Conservation (phyloP, 53 echinoderm and acorn worm species). For the Patiria pectinifera region DNA sequence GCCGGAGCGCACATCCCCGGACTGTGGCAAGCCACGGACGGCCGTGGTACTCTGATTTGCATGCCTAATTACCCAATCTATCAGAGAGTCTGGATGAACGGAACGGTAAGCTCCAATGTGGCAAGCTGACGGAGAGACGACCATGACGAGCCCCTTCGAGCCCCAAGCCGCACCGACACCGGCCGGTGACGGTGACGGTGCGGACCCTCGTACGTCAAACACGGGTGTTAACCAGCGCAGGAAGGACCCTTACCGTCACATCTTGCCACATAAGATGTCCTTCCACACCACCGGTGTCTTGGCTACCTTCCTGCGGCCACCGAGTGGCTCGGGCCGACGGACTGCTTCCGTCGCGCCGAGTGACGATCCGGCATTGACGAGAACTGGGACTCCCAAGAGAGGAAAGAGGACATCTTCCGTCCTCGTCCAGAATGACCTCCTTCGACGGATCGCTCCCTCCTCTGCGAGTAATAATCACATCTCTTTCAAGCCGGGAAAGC, state of each 20-base stretch:
- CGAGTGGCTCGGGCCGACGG: background rate
- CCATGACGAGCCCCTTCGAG: background rate
- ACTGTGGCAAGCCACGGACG: too few species aligned
- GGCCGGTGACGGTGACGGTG: background rate
- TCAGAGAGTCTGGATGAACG: too few species aligned
- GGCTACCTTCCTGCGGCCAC: background rate
- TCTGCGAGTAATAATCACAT: background rate
- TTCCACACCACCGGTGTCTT: background rate
- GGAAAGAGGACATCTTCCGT: background rate
- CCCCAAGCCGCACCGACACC: background rate
- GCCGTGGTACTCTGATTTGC: too few species aligned
- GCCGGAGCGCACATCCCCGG: too few species aligned
- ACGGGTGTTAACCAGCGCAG: background rate
- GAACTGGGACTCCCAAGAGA: background rate
- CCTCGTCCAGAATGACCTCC: background rate
- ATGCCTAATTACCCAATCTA: too few species aligned
- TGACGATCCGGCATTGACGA: background rate
- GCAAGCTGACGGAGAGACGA: too few species aligned
- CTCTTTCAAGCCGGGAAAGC: background rate
- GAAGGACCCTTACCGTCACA: constrained; percentile 19
- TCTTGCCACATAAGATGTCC: constrained; percentile 24
- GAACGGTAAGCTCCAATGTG: too few species aligned
- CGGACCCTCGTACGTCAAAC: background rate
- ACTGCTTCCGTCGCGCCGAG: background rate
- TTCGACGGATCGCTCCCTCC: background rate